phyloP scores from a whole-genome alignment of 2,797 vertebrate genomes.

The Lepus townsendii region DNA sequence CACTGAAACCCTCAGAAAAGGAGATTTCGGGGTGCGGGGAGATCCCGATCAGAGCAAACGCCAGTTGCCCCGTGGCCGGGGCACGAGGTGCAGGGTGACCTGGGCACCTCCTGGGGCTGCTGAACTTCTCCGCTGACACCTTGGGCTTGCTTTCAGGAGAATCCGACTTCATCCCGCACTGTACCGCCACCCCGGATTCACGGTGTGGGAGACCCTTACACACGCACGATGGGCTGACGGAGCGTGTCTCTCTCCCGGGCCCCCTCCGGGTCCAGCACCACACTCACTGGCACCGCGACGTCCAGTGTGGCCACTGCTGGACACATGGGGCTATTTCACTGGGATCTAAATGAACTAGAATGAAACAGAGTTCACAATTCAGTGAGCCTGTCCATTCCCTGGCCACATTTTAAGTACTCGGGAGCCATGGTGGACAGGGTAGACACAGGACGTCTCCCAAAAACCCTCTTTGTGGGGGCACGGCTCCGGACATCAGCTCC shows the following conservation, averaged over 20 bases:
- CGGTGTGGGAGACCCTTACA: background rate
- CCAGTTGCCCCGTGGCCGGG: background rate
- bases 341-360: background rate
- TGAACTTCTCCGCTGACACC: background rate
- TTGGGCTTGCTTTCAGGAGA: background rate
- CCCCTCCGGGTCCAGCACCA: background rate
- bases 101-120: background rate
- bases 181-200: background rate
- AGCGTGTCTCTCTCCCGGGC: background rate
- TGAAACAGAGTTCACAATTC: background rate
- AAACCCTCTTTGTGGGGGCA: background rate
- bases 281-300: background rate
- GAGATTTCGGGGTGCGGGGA: accelerated
- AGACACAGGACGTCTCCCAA: accelerated
- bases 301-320: too few species aligned
- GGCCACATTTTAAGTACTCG: background rate
- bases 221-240: accelerated
- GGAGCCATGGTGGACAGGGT: background rate
- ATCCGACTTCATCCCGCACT: background rate
- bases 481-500: accelerated
- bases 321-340: accelerated
- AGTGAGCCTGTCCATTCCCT: background rate
- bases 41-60: background rate
- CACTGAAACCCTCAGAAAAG: too few species aligned
- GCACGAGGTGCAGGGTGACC: background rate